Conservation (phyloP, 2,797 vertebrate genomes). For the Gouania willdenowi region DNA sequence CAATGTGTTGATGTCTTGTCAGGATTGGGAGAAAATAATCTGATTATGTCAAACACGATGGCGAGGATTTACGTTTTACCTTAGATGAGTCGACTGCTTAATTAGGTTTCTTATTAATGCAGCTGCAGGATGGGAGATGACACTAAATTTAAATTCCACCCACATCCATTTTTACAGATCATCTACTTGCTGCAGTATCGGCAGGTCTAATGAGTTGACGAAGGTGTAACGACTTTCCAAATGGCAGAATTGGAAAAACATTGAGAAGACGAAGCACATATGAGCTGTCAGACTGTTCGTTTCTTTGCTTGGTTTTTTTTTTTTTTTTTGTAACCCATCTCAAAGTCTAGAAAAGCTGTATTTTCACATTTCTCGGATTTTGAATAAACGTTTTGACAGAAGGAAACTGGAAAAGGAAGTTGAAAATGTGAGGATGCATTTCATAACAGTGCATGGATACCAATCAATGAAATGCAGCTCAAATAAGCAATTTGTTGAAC, state of each 20-base stretch:
- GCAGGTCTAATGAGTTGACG: conserved; percentile 35
- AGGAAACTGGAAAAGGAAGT: too few relatives aligned
- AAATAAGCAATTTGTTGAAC: too few relatives aligned
- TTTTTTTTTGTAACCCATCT: conserved; percentile 16
- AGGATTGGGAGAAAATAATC: too few relatives aligned
- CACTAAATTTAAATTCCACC: conserved; percentile 55
- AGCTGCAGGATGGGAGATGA: too few relatives aligned
- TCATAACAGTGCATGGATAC: conserved; percentile 41
- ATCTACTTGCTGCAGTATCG: conserved; percentile 46
- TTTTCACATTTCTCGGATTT: too few relatives aligned
- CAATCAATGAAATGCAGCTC: conserved; percentile 17
- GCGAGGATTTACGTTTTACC: not conserved
- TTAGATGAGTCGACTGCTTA: too few relatives aligned
- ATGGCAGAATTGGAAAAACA: conserved; percentile 13
- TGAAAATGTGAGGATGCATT: too few relatives aligned
- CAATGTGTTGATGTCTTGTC: too few relatives aligned
- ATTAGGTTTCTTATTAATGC: too few relatives aligned
- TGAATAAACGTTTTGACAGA: too few relatives aligned
- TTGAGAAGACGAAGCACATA: conserved; percentile 27
- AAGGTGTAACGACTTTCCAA: conserved; percentile 30
- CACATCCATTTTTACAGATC: conserved; percentile 52
- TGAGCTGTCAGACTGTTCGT: conserved; percentile 33
- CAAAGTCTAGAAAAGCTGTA: conserved; percentile 7
- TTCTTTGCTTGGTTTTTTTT: conserved; percentile 4
- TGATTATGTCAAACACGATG: not conserved